Conservation (phyloP, 2,113 vertebrate genomes). For the Myrmophylax atrothorax region DNA sequence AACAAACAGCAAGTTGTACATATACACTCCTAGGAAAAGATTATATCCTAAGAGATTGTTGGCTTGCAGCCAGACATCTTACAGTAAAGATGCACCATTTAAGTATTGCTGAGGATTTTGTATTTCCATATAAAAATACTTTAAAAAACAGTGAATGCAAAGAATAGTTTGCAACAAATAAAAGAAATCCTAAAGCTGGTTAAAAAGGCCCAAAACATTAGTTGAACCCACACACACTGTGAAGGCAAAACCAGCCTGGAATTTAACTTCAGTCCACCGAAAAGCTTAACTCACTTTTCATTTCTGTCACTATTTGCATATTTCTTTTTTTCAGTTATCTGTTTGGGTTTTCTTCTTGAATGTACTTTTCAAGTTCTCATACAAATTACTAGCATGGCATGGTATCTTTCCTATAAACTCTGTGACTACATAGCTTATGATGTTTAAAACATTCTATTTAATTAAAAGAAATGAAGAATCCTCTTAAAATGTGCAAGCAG, state of each 20-base stretch:
- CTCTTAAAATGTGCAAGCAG: constrained; percentile 3
- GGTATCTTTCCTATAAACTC: background rate
- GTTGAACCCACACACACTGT: background rate
- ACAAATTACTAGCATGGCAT: background rate
- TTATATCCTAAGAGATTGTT: background rate
- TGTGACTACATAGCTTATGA: background rate
- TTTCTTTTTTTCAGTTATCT: background rate
- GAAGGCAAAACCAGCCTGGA: background rate
- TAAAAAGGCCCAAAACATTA: background rate
- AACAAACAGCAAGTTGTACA: background rate
- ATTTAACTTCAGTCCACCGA: background rate
- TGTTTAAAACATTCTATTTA: background rate
- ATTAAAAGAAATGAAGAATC: constrained; percentile 2
- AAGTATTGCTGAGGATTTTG: background rate
- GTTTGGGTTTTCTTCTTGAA: background rate
- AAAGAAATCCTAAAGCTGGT: background rate
- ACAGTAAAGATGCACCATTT: background rate
- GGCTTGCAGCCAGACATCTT: background rate
- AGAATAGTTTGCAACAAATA: background rate
- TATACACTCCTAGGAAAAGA: background rate
- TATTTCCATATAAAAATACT: background rate
- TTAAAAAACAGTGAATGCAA: background rate
- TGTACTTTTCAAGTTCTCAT: background rate
- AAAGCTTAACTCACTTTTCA: background rate
- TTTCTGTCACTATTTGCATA: background rate